These are phyloP conservation scores for Drosophila meridiana DNA, from an alignment of 2,888 invertebrate species.

Conservation along the genomic window DNA sequence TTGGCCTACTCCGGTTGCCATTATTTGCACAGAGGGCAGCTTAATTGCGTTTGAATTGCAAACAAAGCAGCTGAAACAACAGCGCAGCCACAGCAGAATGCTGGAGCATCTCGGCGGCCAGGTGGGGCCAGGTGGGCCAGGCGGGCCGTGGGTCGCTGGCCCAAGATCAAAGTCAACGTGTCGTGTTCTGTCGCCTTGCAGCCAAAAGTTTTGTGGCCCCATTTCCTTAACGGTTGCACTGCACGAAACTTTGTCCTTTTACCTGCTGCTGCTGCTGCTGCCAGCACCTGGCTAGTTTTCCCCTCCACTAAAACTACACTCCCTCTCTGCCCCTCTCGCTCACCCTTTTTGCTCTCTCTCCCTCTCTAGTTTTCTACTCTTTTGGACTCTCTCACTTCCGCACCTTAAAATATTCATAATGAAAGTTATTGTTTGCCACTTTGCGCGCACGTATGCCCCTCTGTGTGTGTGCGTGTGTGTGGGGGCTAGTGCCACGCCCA, in stretches of 20 bases:
- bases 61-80: conserved; percentile 50
- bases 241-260: conserved; percentile 74
- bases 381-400: conserved; percentile 44
- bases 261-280: conserved; percentile 10
- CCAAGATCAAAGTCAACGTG: conserved; percentile 77
- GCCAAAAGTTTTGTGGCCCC: conserved; percentile 60
- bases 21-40: conserved; percentile 51
- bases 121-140: not conserved
- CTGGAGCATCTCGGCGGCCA: not conserved
- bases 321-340: not conserved
- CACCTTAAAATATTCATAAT: conserved; percentile 72
- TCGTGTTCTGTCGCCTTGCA: conserved; percentile 61
- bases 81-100: conserved; percentile 4
- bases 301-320: not conserved
- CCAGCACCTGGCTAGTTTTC: conserved; percentile 23
- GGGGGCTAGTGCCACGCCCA: conserved; percentile 38
- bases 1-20: conserved; percentile 38
- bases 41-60: conserved; percentile 71
- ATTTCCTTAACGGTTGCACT: conserved; percentile 57
- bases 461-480: not conserved
- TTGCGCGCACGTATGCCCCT: conserved; percentile 17
- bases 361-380: not conserved
- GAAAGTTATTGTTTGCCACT: conserved; percentile 75
- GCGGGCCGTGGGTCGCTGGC: conserved; percentile 18
- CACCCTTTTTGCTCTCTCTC: not conserved